phyloP scores from a whole-genome alignment of 2,888 invertebrate genomes.

The Arctia plantaginis region DNA sequence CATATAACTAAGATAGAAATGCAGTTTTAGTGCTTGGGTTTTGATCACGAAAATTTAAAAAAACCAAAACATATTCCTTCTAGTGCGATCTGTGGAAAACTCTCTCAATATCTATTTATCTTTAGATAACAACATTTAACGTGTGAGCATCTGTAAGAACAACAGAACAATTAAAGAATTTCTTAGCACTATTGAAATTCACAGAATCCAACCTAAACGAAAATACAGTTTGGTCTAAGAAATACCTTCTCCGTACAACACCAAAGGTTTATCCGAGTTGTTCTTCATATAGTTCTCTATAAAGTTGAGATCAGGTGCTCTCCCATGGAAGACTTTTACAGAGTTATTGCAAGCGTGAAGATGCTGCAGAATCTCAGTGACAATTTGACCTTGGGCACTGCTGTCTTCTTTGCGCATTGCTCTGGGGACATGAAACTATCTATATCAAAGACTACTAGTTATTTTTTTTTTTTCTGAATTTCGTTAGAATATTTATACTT shows the following conservation, averaged over 20 bases:
- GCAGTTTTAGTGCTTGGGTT: neutral
- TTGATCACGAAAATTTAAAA: neutral
- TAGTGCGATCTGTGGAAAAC: no score
- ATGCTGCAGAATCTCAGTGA: conserved; percentile 97
- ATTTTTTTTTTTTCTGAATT: neutral
- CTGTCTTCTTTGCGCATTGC: conserved; percentile 98
- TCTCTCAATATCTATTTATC: no score
- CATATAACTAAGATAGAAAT: neutral
- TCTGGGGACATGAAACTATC: conserved; percentile 56
- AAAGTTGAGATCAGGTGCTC: conserved; percentile 93
- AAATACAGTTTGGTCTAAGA: neutral
- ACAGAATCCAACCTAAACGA: neutral
- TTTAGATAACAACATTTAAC: no score
- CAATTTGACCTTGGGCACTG: conserved; percentile 96
- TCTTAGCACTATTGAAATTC: neutral
- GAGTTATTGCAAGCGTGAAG: conserved; percentile 98
- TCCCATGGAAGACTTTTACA: conserved; percentile 96
- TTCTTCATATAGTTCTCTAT: conserved; percentile 94
- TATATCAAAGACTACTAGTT: neutral
- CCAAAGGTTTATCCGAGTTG: conserved; percentile 94
- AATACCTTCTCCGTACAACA: conserved; percentile 94
- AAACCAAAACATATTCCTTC: neutral
- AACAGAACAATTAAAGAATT: no score
- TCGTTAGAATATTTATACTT: no score
- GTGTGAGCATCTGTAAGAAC: no score